phyloP scores from a whole-genome alignment of 2,888 invertebrate genomes.

The Plagiodera versicolora region DNA sequence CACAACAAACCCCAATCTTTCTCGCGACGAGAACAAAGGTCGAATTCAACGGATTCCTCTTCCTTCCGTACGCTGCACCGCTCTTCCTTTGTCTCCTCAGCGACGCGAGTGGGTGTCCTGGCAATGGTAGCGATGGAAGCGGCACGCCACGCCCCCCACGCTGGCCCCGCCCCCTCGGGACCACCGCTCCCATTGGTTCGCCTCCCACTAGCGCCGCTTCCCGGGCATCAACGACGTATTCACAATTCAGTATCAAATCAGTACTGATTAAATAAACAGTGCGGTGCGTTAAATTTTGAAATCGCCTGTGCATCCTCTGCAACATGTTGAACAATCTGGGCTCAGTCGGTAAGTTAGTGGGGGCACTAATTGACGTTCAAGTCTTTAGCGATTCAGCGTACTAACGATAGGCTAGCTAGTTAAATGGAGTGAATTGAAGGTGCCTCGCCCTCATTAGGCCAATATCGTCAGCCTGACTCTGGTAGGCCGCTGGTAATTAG shows the following conservation, averaged over 20 bases:
- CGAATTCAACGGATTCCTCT: conserved; percentile 29
- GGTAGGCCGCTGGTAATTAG: conserved; percentile 56
- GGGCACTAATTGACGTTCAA: conserved; percentile 56
- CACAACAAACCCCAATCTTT: conserved; percentile 38
- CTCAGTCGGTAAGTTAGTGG: conserved; percentile 55
- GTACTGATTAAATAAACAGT: conserved; percentile 59
- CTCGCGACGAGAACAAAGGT: conserved; percentile 31
- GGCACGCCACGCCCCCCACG: conserved; percentile 39
- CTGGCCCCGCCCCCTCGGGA: conserved; percentile 43
- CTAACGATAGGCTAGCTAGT: conserved; percentile 57
- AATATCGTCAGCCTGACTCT: conserved; percentile 52
- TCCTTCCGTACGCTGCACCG: conserved; percentile 15
- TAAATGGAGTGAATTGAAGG: conserved; percentile 56
- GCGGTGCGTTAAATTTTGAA: conserved; percentile 49
- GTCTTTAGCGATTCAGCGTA: conserved; percentile 56
- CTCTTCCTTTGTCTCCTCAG: conserved; percentile 25
- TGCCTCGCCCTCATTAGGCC: conserved; percentile 57
- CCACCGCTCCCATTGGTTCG: conserved; percentile 48
- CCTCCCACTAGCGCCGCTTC: conserved; percentile 49
- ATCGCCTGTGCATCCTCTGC: conserved; percentile 25
- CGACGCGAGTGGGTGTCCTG: conserved; percentile 23
- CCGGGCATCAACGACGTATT: conserved; percentile 53
- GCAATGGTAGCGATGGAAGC: conserved; percentile 38
- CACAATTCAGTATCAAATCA: conserved; percentile 58
- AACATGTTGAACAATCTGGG: conserved; percentile 56